Evolutionary conservation across 2,797 vertebrate genomes (phyloP), one percentile per base, ranked within the genome.

Genomic region (Tokudaia tokunoshimensis): DNA sequence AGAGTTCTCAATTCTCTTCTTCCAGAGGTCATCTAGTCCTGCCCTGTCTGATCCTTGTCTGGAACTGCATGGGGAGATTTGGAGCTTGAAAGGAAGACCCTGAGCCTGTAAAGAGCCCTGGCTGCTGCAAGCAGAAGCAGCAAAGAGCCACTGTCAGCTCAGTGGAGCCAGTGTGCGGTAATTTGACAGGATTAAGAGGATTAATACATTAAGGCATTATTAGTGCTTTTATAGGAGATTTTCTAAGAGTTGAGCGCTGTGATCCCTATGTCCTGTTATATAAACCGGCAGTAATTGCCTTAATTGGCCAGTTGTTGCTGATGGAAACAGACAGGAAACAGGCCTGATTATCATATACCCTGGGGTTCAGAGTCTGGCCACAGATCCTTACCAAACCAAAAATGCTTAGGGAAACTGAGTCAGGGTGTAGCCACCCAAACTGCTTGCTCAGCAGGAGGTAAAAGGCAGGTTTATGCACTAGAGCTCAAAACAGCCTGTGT

Each of bases 181-280:
- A 97, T 98, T 98, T 97, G 98, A 98, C 98, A 98, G 98, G 98
- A 99, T 99, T 98, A 99, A 96, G 94, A 95, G 97, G 98, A 98
- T 99, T 98, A 98, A 98, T 98, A 96, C 96, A 98, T 98, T 98
- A 98, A 98, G 97, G 98, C 97, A 97, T 98, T 98, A 98, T 98
- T 98, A 98, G 88, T 79, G 29, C 97, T 97, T 98, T 98, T 98
- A 97, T 72, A 96, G 97, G 97, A 98, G 97, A 98, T 98, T 98
- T 98, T 98, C 98, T 96, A 97, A 98, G 98, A 96, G 97, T 98
- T 97, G 96, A 96, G 96, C 52, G 11, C 97, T 87, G 87, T 97
- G 97, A 98, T 98, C 95, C 97, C 96, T 98, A 93, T 97, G 97
- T 99, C 98, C 98, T 98, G 96, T 98, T 98, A 97, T 84, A 98